Base-by-base conservation (phyloP, 2,113 vertebrate genomes). In the Elachura formosa region DNA sequence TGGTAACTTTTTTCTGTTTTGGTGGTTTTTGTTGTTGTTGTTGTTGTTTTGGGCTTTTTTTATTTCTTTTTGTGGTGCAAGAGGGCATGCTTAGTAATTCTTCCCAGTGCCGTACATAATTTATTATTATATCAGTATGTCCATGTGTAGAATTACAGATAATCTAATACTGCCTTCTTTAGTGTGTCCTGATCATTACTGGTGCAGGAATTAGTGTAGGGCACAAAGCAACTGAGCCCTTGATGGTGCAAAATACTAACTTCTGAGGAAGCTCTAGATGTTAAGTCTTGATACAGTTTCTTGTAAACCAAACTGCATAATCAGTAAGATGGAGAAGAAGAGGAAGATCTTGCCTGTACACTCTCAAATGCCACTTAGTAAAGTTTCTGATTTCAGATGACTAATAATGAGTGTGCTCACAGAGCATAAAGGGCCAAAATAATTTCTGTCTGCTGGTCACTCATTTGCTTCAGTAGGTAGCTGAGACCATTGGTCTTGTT, bases 11-110 rank as follows among this genome's bases (percentile, higher is more conserved):
- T 56, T 23, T 49, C 6, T 61, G 14, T 9, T 33, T 33, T 31
- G 45, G 23, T 49, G 11, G 5, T 29, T 52, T 52, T 29, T 29
- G 10, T 29, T 29, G 16, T 17, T 59, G 18, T 33, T 18, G 26
- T 19, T 12, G 7, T 29, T 54, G 6, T 58, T 78, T 46, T 26
- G 9, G 21, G 6, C 0, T 20, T 34, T 26, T 13, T 31, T 33
- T 20, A 10, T 21, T n/a, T 45, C 33, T 14, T 7, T 51, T 51
- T 15, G 14, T 6, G 9, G 12, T 9, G 2, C 3, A 1, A 16
- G 12, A 2, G 4, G 5, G 5, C 7, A 9, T 3, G 5, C 40
- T 66, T 58, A 31, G 16, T 73, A 5, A 12, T 81, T 93, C 18
- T 90, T 91, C 8, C 20, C 11, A 36, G 21, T 43, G 40, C 24